phyloP scores from a whole-genome alignment of 2,888 invertebrate genomes.

The Dione juno region DNA sequence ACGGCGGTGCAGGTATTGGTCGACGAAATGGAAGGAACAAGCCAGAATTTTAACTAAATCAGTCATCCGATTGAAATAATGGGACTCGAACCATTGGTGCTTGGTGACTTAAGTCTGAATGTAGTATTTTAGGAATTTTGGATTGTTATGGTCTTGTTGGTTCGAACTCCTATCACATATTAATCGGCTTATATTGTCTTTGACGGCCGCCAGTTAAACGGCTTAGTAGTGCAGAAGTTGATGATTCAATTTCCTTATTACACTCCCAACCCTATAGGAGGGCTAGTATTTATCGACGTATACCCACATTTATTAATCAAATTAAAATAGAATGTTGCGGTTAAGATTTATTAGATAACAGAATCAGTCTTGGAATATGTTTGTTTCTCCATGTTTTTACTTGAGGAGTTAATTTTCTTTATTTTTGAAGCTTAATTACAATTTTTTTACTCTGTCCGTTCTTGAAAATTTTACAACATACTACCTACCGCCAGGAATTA shows the following conservation, averaged over 20 bases:
- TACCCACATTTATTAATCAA: neutral
- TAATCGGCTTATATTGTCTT: neutral
- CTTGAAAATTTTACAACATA: too few relatives aligned
- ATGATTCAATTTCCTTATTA: neutral
- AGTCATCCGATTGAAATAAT: too few relatives aligned
- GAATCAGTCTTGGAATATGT: neutral
- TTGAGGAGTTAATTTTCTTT: too few relatives aligned
- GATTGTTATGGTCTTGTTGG: neutral
- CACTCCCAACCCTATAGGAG: neutral
- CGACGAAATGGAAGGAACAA: neutral
- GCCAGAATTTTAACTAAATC: neutral
- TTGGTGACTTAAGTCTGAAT: slow-evolving; percentile 8
- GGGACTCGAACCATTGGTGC: slow-evolving; percentile 10
- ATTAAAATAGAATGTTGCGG: neutral
- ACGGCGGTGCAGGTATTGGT: neutral
- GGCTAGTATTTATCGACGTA: neutral
- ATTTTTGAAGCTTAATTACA: neutral
- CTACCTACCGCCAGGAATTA: too few relatives aligned
- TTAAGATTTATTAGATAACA: neutral
- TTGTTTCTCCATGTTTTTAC: neutral
- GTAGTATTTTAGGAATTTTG: neutral
- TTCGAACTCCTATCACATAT: slow-evolving; percentile 3
- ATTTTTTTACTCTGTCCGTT: neutral
- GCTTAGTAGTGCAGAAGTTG: slow-evolving; percentile 2
- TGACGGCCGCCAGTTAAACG: neutral